Percentiles rank a stretch among this genome's conserved stretches.
These are phyloP conservation scores for Crotalus tigris DNA, from an alignment of 2,113 vertebrate species.

Conservation along the genomic window DNA sequence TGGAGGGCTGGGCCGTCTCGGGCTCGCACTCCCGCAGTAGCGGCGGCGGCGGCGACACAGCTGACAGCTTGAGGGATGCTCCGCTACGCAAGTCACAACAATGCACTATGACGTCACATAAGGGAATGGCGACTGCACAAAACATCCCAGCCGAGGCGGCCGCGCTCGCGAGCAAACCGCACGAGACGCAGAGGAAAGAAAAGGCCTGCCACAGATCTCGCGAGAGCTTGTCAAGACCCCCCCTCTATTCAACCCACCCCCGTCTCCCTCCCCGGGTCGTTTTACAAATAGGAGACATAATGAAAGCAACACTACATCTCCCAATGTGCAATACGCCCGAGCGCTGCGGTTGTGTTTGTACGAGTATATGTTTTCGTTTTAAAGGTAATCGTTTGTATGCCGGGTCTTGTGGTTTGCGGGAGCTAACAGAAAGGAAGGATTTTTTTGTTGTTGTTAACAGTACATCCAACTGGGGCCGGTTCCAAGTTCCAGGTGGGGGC, in stretches of 20 bases:
- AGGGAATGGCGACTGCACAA: conserved; percentile 58
- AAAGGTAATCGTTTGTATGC: background rate
- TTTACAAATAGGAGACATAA: background rate
- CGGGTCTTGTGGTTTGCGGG: background rate
- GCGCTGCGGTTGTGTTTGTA: background rate
- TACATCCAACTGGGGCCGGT: background rate
- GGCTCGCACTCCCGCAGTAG: conserved; percentile 27
- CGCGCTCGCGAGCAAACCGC: conserved; percentile 48
- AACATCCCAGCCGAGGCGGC: conserved; percentile 36
- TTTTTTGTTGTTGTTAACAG: background rate
- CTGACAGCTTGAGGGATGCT: conserved; percentile 65
- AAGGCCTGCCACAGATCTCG: conserved; percentile 45
- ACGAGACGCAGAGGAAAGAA: conserved; percentile 1
- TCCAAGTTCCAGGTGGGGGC: background rate
- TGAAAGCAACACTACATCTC: background rate
- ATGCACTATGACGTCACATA: conserved; percentile 67
- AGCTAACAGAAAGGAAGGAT: background rate
- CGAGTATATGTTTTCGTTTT: background rate
- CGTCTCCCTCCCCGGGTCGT: background rate
- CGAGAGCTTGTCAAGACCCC: conserved; percentile 38
- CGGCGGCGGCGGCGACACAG: conserved; percentile 44
- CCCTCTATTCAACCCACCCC: background rate
- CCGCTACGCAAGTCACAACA: conserved; percentile 64
- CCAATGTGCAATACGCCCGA: conserved; percentile 10
- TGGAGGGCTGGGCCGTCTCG: conserved; percentile 36